These are phyloP conservation scores for Sandelia bainsii DNA, from an alignment of 2,797 vertebrate species.

Conservation along the genomic window DNA sequence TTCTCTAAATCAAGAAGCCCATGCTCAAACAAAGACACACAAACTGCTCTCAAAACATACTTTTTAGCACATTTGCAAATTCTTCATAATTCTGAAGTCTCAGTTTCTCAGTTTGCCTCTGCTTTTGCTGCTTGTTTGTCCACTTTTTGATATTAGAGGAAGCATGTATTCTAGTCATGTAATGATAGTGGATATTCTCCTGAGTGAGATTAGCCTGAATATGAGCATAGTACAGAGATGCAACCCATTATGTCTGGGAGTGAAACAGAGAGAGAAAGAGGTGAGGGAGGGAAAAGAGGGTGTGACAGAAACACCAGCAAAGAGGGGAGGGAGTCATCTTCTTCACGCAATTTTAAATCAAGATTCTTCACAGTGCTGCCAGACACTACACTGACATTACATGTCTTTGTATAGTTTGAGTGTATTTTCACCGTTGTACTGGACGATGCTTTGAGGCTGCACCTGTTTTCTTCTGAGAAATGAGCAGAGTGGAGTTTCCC, in stretches of 20 bases:
- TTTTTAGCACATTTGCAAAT: slow-evolving; percentile 1
- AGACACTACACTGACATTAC: not conserved
- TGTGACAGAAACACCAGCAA: slow-evolving; percentile 60
- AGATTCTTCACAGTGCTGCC: slow-evolving; percentile 19
- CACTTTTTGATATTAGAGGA: slow-evolving; percentile 20
- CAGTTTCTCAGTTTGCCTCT: not conserved
- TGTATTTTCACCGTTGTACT: slow-evolving; percentile 10
- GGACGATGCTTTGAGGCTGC: slow-evolving; percentile 48
- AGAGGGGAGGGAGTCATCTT: slow-evolving; percentile 50
- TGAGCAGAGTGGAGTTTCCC: slow-evolving; percentile 53
- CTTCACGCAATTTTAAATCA: slow-evolving; percentile 30
- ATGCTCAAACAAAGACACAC: not conserved
- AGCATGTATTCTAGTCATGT: slow-evolving; percentile 36
- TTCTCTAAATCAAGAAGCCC: not conserved
- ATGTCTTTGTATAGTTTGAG: slow-evolving; percentile 2
- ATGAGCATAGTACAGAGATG: slow-evolving; percentile 59
- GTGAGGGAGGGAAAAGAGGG: slow-evolving; percentile 62
- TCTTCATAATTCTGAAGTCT: not conserved
- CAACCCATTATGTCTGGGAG: slow-evolving; percentile 69
- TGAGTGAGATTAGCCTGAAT: slow-evolving; percentile 55
- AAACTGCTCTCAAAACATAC: not conserved
- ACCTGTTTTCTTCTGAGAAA: slow-evolving; percentile 38
- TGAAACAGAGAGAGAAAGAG: slow-evolving; percentile 37
- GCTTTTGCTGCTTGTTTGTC: slow-evolving; percentile 9
- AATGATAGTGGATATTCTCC: slow-evolving; percentile 43